Percentiles rank a stretch among this genome's conserved stretches.
These are phyloP conservation scores for Atherinomorus stipes DNA, from an alignment of 2,113 vertebrate species.

Conservation along the genomic window DNA sequence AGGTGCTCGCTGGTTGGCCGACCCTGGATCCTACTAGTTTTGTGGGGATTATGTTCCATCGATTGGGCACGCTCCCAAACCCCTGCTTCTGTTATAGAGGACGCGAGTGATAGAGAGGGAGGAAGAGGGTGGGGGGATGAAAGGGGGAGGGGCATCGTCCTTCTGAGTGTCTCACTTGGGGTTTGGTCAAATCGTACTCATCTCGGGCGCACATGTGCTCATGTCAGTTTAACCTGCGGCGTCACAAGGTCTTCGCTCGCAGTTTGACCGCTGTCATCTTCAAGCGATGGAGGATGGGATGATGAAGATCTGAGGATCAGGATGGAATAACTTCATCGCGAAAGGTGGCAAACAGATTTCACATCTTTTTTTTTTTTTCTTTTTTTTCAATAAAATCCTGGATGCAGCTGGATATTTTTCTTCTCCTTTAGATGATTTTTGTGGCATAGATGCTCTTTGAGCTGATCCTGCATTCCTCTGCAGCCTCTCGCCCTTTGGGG, in stretches of 20 bases:
- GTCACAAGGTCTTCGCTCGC: background rate
- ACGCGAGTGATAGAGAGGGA: background rate
- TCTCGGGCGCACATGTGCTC: constrained; percentile 44
- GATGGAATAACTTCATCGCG: constrained; percentile 44
- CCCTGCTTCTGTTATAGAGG: constrained; percentile 62
- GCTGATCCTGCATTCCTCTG: constrained; percentile 45
- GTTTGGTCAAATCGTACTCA: constrained; percentile 53
- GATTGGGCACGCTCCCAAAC: constrained; percentile 69
- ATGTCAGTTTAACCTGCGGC: constrained; percentile 21
- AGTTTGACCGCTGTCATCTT: background rate
- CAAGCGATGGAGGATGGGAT: constrained; percentile 11
- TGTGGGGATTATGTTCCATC: constrained; percentile 78
- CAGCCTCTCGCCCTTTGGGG: constrained; percentile 57
- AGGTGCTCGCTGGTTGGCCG: constrained; percentile 31
- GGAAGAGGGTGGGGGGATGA: constrained; percentile 8
- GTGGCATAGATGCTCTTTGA: constrained; percentile 21
- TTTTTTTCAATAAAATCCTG: background rate
- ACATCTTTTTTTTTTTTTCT: background rate
- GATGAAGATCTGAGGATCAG: background rate
- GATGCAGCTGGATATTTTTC: constrained; percentile 24
- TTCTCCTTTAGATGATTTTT: background rate
- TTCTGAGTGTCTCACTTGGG: constrained; percentile 38
- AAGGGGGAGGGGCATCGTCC: constrained; percentile 59
- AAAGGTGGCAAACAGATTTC: background rate
- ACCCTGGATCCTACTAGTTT: constrained; percentile 61